phyloP scores from a whole-genome alignment of 2,888 invertebrate genomes.

The Rhopalosiphum nymphaeae region DNA sequence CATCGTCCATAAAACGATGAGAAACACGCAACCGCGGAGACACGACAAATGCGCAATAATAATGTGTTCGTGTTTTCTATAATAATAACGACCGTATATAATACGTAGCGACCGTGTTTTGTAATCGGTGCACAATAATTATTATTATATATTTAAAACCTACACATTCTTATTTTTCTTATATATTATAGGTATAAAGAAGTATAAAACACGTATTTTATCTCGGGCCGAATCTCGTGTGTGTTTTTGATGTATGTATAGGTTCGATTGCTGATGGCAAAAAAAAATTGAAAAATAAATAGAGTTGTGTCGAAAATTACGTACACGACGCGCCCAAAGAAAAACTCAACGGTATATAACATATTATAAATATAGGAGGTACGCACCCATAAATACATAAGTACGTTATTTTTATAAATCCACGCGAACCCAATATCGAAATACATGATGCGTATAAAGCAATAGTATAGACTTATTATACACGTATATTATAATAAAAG shows the following conservation, averaged over 20 bases:
- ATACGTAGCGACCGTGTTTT: not conserved
- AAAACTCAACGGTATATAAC: not conserved
- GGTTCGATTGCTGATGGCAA: not conserved
- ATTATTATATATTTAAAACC: not conserved
- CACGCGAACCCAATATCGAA: not conserved
- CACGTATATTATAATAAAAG: not conserved
- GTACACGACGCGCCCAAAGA: not conserved
- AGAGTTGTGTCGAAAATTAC: not conserved
- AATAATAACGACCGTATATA: conserved; percentile 7
- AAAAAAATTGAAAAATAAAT: conserved; percentile 25
- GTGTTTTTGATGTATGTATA: not conserved
- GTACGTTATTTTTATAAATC: not conserved
- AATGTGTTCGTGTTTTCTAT: conserved; percentile 41
- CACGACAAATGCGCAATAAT: conserved; percentile 32
- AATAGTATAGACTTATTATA: not conserved
- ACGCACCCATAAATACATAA: not conserved
- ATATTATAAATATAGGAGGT: not conserved
- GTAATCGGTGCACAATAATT: not conserved
- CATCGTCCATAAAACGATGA: not conserved
- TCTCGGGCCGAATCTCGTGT: conserved; percentile 15
- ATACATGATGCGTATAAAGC: not conserved
- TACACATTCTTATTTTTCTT: not conserved
- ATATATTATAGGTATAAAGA: not conserved
- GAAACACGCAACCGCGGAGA: conserved; percentile 7
- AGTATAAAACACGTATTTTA: conserved; percentile 37